Percentiles rank a stretch among this genome's conserved stretches.
These are phyloP conservation scores for Cephalopachus bancanus DNA, from an alignment of 2,797 vertebrate species.

Conservation along the genomic window DNA sequence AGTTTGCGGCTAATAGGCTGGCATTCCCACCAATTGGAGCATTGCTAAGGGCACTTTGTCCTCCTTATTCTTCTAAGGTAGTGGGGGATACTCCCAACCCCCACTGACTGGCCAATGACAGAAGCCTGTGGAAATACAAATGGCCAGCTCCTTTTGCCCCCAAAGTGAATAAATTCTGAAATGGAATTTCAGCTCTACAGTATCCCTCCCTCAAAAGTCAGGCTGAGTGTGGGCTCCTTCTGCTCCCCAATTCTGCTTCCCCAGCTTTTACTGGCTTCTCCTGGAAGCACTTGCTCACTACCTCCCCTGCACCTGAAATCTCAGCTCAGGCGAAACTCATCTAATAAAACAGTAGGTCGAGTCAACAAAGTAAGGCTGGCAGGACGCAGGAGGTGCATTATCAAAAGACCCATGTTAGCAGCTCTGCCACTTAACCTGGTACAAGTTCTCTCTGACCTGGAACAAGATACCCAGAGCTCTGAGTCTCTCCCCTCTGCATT, in stretches of 20 bases:
- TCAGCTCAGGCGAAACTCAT: neutral
- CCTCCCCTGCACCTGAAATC: neutral
- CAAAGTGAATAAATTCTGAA: neutral
- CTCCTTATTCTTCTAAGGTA: neutral
- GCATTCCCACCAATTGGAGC: neutral
- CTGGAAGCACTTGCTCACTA: neutral
- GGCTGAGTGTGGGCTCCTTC: neutral
- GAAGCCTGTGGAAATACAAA: neutral
- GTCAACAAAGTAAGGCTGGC: neutral
- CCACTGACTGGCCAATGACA: neutral
- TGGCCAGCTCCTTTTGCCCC: neutral
- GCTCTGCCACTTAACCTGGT: too few species aligned
- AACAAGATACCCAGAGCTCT: neutral
- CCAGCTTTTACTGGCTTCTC: neutral
- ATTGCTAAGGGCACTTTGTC: neutral
- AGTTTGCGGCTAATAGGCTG: neutral
- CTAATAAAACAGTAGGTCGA: neutral
- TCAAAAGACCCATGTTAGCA: neutral
- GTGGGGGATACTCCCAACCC: too few species aligned
- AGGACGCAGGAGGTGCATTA: neutral
- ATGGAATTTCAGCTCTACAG: neutral
- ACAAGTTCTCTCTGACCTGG: neutral
- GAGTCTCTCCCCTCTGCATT: neutral
- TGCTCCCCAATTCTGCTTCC: accelerated
- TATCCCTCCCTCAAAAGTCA: neutral